A percentile compares a stretch with the other conserved stretches of the same genome.
Evolutionary conservation across 2,888 invertebrate species (phyloP).

Genomic region (Hirtodrosophila alboralis): DNA sequence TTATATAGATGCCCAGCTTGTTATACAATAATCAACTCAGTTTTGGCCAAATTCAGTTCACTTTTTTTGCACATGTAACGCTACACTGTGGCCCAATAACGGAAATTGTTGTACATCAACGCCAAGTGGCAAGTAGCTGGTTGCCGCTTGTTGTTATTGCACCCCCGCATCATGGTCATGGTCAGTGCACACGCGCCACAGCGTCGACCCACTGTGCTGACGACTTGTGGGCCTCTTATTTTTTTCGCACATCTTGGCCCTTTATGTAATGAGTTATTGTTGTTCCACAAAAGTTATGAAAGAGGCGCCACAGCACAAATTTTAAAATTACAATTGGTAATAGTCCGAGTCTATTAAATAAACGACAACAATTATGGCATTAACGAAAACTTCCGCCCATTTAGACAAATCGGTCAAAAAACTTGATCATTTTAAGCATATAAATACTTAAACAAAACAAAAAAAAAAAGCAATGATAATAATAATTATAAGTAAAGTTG

Average conservation of each 20-base stretch:
- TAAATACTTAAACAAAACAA: background rate
- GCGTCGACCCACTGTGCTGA: slow-evolving; percentile 55
- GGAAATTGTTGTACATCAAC: slow-evolving; percentile 74
- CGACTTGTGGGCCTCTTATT: slow-evolving; percentile 56
- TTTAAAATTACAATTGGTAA: slow-evolving; percentile 35
- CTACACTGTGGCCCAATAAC: slow-evolving; percentile 70
- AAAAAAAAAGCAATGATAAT: background rate
- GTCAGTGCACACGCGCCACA: slow-evolving; percentile 74
- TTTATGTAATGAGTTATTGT: slow-evolving; percentile 70
- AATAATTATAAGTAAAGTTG: slow-evolving; percentile 1
- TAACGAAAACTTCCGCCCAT: slow-evolving; percentile 33
- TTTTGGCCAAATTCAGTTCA: slow-evolving; percentile 51
- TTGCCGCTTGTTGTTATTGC: slow-evolving; percentile 17
- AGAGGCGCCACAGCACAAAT: slow-evolving; percentile 35
- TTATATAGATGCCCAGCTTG: slow-evolving; percentile 44
- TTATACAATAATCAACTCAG: slow-evolving; percentile 63
- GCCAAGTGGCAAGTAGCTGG: slow-evolving; percentile 34
- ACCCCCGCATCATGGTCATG: slow-evolving; percentile 73
- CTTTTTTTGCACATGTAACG: slow-evolving; percentile 64
- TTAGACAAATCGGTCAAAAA: slow-evolving; percentile 12
- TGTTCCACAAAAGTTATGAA: slow-evolving; percentile 66
- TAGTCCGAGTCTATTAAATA: slow-evolving; percentile 47
- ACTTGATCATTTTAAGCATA: background rate
- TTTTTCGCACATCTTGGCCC: slow-evolving; percentile 69
- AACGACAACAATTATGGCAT: slow-evolving; percentile 46